Conservation (phyloP, 2,888 invertebrate species). For the Lordiphosa fenestrarum region DNA sequence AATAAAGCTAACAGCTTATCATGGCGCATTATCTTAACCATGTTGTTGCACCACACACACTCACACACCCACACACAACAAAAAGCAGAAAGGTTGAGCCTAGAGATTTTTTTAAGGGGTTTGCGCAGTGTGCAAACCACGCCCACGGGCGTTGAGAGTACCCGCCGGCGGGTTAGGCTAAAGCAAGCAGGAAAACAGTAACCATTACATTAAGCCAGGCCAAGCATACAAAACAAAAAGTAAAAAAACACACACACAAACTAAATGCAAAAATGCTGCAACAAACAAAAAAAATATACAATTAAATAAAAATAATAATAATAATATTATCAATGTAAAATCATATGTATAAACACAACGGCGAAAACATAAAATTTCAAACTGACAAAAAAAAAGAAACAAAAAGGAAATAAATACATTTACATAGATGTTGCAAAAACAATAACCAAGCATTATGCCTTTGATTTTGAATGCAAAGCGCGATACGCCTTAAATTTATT, state of each 20-base stretch:
- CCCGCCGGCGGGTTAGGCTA: slow-evolving; percentile 71
- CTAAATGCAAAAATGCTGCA: slow-evolving; percentile 5
- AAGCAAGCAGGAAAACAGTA: slow-evolving; percentile 4
- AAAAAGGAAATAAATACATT: slow-evolving; percentile 63
- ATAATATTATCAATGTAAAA: slow-evolving; percentile 70
- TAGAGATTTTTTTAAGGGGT: slow-evolving; percentile 32
- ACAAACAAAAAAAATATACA: slow-evolving; percentile 27
- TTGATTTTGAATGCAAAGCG: no score
- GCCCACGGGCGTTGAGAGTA: slow-evolving; percentile 46
- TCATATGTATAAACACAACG: slow-evolving; percentile 62
- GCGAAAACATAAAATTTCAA: slow-evolving; percentile 34
- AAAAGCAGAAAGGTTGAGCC: slow-evolving; percentile 32
- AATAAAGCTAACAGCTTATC: slow-evolving; percentile 21
- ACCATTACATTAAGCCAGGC: slow-evolving; percentile 30
- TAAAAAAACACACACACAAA: slow-evolving; percentile 10
- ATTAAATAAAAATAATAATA: slow-evolving; percentile 36
- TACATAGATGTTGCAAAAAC: slow-evolving; percentile 70
- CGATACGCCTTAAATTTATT: no score
- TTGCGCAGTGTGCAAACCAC: slow-evolving; percentile 52
- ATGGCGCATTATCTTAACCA: slow-evolving; percentile 26
- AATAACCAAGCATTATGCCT: background rate
- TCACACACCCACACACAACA: slow-evolving; percentile 5
- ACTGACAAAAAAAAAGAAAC: slow-evolving; percentile 30
- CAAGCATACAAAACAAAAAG: slow-evolving; percentile 8
- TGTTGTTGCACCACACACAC: slow-evolving; percentile 32